These are phyloP conservation scores for Parthenolecanium corni DNA, from an alignment of 2,888 invertebrate genomes.

Conservation along the genomic window DNA sequence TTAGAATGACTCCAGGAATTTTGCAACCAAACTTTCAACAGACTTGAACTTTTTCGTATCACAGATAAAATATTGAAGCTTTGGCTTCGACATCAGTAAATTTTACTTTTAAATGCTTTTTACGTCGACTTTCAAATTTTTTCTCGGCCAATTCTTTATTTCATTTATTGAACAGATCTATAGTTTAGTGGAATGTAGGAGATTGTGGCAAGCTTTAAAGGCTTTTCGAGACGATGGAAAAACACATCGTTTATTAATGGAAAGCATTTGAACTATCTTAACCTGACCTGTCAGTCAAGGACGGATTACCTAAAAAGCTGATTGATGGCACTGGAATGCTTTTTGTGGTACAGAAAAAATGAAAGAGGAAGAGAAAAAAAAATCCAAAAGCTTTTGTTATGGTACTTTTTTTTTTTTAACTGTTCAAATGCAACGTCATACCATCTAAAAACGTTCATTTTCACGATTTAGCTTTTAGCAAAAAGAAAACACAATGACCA, in stretches of 20 bases:
- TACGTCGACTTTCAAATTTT: no score
- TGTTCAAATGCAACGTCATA: not conserved
- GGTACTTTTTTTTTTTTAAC: not conserved
- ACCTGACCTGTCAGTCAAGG: slow-evolving; percentile 24
- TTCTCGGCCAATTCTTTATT: no score
- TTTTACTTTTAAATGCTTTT: no score
- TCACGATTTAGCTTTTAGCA: not conserved
- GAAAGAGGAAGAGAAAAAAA: not conserved
- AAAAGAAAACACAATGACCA: not conserved
- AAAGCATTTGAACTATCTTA: slow-evolving; percentile 22
- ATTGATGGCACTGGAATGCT: slow-evolving; percentile 20
- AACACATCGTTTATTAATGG: slow-evolving; percentile 24
- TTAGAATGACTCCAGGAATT: no score
- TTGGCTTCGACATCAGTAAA: no score
- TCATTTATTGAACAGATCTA: no score
- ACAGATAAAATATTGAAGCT: no score
- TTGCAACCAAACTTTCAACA: no score
- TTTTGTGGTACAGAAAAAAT: not conserved
- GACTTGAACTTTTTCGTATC: no score
- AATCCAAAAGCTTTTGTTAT: not conserved
- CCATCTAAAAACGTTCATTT: not conserved
- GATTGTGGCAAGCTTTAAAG: not conserved
- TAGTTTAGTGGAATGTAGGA: no score
- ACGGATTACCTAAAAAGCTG: slow-evolving; percentile 20
- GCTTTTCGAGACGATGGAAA: not conserved